Evolutionary conservation across 1,140 invertebrate genomes (phyloP), one percentile per base, ranked within the genome.

Genomic region (Halictus rubicundus): DNA sequence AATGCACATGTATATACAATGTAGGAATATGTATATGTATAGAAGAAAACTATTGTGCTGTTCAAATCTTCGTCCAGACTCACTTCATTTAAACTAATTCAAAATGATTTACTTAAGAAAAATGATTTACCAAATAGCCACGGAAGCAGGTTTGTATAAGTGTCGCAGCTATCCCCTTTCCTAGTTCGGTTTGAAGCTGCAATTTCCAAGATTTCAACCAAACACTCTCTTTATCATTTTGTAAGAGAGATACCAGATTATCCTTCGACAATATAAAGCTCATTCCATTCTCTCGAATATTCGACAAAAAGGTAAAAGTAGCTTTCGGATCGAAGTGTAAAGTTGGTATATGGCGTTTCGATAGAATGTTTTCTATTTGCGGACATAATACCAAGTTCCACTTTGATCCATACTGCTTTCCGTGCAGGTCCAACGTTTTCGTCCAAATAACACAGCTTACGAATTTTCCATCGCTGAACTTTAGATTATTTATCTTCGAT

Each of bases 111-210:
- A n/a, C n/a, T n/a, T n/a, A n/a, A n/a, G n/a, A 23, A n/a, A 39
- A 32, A 4, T 63, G 9, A 77, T 54, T 78, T 78, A 87, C 85
- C 84, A 27, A 27, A 52, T 61, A 81, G 9, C 85, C 85, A 60
- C 83, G 83, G 78, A 81, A 87, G 37, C 7, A 10, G 10, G 74
- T 49, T 57, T 87, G 85, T 59, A 87, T 81, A 3, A 83, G 0
- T 14, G 54, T 81, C 12, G 76, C 85, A 6, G 85, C 85, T 21
- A 81, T 25, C 0, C 79, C 5, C 19, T 72, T 77, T 10, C 72
- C 68, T 4, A 73, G 65, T 0, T 69, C 46, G 9, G 14, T 46
- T 23, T 71, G 27, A 4, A 85, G 71, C 25, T 85, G 85, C 5
- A 63, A 21, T 27, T 21, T 73, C 78, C 81, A 73, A 6, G 60